These are phyloP conservation scores for Andrena praecox DNA, from an alignment of 2,888 invertebrate genomes.

Conservation along the genomic window DNA sequence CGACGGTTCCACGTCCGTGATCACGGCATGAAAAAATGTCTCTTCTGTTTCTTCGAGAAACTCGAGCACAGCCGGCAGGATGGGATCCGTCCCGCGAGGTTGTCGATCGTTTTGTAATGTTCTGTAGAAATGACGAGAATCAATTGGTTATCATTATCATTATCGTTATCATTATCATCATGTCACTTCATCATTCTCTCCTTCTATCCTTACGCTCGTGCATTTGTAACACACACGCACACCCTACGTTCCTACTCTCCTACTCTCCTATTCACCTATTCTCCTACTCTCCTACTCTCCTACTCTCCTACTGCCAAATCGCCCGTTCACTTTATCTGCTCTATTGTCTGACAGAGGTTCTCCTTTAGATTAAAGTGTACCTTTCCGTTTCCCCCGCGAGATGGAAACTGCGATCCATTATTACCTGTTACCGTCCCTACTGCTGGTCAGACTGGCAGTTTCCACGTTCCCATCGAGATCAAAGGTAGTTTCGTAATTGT, in stretches of 20 bases:
- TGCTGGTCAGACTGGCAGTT: constrained; percentile 92
- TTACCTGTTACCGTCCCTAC: constrained; percentile 91
- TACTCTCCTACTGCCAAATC: too few species aligned
- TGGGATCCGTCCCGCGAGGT: constrained; percentile 93
- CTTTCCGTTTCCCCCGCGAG: neutral
- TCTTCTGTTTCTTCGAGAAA: constrained; percentile 98
- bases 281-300: too few species aligned
- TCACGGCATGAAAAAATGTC: constrained; percentile 94
- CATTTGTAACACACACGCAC: too few species aligned
- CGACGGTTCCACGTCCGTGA: constrained; percentile 95
- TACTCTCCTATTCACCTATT: too few species aligned
- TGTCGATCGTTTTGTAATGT: constrained; percentile 80
- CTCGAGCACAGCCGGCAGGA: constrained; percentile 97
- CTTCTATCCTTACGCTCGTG: too few species aligned
- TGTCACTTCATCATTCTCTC: neutral
- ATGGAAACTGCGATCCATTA: neutral
- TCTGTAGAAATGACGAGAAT: constrained; percentile 14
- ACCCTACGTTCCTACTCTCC: too few species aligned
- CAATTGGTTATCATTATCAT: neutral
- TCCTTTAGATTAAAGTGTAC: too few species aligned
- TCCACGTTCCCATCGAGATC: constrained; percentile 97
- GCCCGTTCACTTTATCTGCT: too few species aligned
- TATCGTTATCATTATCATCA: too few species aligned
- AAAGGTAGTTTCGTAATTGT: constrained; percentile 94
- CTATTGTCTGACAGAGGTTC: too few species aligned